These are phyloP conservation scores for Nycteola revayana DNA, from an alignment of 2,888 invertebrate genomes.

Conservation along the genomic window DNA sequence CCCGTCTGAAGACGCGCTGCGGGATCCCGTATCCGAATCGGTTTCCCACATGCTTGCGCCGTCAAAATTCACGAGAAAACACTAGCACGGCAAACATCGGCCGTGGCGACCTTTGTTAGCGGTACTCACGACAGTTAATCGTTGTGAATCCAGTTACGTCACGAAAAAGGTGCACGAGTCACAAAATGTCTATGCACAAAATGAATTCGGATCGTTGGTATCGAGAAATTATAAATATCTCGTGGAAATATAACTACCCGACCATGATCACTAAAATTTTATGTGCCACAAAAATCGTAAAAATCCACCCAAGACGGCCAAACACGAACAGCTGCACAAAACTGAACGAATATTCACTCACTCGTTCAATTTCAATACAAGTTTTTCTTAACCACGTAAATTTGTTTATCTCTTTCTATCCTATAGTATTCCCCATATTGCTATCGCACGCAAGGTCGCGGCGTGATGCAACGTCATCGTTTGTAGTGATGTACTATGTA, in stretches of 20 bases:
- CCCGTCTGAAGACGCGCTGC: conserved; percentile 72
- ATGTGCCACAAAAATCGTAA: conserved; percentile 15
- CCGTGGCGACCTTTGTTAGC: conserved; percentile 56
- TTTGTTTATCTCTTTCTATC: conserved; percentile 17
- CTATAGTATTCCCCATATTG: conserved; percentile 3
- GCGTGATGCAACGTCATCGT: conserved; percentile 18
- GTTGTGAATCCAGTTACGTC: conserved; percentile 72
- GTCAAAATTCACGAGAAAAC: conserved; percentile 48
- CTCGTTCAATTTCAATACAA: conserved; percentile 15
- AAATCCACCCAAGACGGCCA: conserved; percentile 29
- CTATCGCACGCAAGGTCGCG: neutral
- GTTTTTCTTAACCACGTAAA: neutral
- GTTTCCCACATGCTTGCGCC: conserved; percentile 71
- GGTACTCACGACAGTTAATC: conserved; percentile 50
- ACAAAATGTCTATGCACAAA: conserved; percentile 9
- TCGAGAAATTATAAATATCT: conserved; percentile 1
- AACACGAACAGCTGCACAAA: conserved; percentile 39
- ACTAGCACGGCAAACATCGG: conserved; percentile 54
- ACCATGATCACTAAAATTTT: conserved; percentile 29
- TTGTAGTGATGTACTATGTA: conserved; percentile 12
- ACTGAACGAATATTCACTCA: conserved; percentile 32
- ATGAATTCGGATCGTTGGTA: conserved; percentile 11
- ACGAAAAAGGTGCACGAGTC: conserved; percentile 46
- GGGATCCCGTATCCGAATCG: conserved; percentile 70
- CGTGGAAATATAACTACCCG: conserved; percentile 6